Evolutionary conservation across 2,888 invertebrate species (phyloP), one percentile per base, ranked within the genome.

Genomic region (Luperina testacea): DNA sequence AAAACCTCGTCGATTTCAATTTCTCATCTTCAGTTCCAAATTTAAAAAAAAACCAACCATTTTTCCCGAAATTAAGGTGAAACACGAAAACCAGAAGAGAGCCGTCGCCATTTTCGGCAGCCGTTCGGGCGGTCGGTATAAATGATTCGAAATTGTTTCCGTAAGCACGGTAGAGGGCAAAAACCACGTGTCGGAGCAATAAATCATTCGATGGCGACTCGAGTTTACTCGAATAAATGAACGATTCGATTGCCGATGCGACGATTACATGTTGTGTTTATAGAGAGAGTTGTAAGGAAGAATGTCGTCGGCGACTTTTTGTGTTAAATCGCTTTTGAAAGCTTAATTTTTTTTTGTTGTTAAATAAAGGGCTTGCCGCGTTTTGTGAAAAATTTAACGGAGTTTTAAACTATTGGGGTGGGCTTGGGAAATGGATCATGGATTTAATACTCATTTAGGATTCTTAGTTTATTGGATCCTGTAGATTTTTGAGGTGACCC

Each of bases 101-200:
- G 84, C 85, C 91, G 83, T 82, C 83, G 85, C 94, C 94, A 91
- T 94, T 93, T 94, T 92, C 89, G 94, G 93, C 87, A 83, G 83
- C 84, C 92, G 94, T 91, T 92, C 94, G 93, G 95, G 95, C 95
- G 95, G 95, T 93, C 94, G 91, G 95, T 92, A 95, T 96, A 96
- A 96, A 96, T 95, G 96, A 96, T 95, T 92, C 95, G 92, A 96
- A 96, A 96, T 96, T 94, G 96, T 96, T 96, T 96, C 96, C 96
- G 96, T 94, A 93, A 95, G 93, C 92, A 92, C 87, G 87, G 91
- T 87, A 90, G 90, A 91, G 91, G 90, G 93, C 95, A 96, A 96
- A 97, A 97, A 96, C 93, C 94, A 96, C 95, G 97, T 97, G 97
- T 97, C 93, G 94, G 92, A 90, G 94, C 93, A 95, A 96, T 97